Evolutionary conservation across 1,140 invertebrate species (phyloP).

Genomic region (Lepidurus packardi): DNA sequence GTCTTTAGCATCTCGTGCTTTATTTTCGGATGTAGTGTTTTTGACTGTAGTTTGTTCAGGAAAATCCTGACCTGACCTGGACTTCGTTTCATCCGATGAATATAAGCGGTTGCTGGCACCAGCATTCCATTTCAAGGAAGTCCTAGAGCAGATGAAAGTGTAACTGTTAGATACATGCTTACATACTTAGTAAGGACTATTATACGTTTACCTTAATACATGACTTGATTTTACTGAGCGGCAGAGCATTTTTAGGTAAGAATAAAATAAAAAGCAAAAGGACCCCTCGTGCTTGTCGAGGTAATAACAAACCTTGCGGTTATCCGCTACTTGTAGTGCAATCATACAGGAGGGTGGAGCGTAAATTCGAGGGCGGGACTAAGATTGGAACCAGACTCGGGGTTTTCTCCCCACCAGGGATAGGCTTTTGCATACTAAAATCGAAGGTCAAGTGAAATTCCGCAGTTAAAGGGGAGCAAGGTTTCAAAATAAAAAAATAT

Average conservation of each 20-base stretch:
- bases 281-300: background rate
- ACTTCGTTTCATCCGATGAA: background rate
- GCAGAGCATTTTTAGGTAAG: background rate
- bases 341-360: no score
- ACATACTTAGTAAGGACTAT: background rate
- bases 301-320: no score
- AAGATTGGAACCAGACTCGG: no score
- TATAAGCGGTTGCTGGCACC: background rate
- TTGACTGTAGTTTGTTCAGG: background rate
- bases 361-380: no score
- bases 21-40: background rate
- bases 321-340: no score
- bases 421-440: no score
- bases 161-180: background rate
- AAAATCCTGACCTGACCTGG: background rate
- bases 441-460: no score
- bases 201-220: background rate
- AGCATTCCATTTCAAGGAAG: background rate
- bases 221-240: background rate
- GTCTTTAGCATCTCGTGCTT: constrained; percentile 23
- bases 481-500: no score
- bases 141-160: background rate
- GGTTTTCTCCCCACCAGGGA: no score
- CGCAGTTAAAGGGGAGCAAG: no score
- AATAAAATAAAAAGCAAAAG: background rate